Percentiles rank a stretch among this genome's conserved stretches.
Evolutionary conservation across 2,797 vertebrate genomes (phyloP).

Genomic region (Poecilia velifera): DNA sequence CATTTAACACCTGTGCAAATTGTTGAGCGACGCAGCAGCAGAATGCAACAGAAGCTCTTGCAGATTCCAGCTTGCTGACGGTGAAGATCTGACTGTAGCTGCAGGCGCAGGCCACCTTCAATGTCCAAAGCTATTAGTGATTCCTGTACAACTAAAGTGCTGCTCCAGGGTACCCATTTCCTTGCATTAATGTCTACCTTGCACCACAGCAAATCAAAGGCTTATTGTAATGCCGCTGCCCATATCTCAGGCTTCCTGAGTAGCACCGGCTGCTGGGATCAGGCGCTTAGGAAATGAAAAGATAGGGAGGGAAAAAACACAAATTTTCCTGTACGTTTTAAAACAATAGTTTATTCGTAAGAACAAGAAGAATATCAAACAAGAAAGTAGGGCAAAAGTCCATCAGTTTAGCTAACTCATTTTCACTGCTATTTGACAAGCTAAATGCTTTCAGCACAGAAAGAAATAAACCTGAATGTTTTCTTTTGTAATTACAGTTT

Average conservation of each 20-base stretch:
- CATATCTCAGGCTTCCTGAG: constrained; percentile 45
- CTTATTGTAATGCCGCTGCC: constrained; percentile 56
- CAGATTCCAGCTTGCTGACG: constrained; percentile 72
- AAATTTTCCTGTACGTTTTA: constrained; percentile 62
- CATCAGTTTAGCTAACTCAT: constrained; percentile 70
- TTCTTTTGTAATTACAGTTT: constrained; percentile 67
- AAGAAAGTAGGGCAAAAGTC: constrained; percentile 65
- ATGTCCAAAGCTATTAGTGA: constrained; percentile 81
- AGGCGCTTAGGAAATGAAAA: constrained; percentile 33
- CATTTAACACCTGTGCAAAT: constrained; percentile 60
- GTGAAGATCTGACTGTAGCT: constrained; percentile 71
- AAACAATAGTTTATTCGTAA: constrained; percentile 87
- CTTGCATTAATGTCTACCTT: constrained; percentile 77
- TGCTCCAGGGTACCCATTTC: constrained; percentile 78
- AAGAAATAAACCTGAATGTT: constrained; percentile 63
- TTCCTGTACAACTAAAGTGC: constrained; percentile 75
- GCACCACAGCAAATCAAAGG: constrained; percentile 69
- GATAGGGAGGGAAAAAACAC: constrained; percentile 46
- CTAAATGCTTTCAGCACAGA: constrained; percentile 73
- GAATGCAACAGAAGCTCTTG: constrained; percentile 49
- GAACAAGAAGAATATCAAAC: constrained; percentile 87
- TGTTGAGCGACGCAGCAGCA: constrained; percentile 40
- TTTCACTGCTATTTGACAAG: constrained; percentile 68
- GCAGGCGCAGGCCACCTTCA: constrained; percentile 73
- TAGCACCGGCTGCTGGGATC: constrained; percentile 33